These are phyloP conservation scores for Acanthosepion lycidas DNA, from an alignment of 2,888 invertebrate genomes.

Conservation along the genomic window DNA sequence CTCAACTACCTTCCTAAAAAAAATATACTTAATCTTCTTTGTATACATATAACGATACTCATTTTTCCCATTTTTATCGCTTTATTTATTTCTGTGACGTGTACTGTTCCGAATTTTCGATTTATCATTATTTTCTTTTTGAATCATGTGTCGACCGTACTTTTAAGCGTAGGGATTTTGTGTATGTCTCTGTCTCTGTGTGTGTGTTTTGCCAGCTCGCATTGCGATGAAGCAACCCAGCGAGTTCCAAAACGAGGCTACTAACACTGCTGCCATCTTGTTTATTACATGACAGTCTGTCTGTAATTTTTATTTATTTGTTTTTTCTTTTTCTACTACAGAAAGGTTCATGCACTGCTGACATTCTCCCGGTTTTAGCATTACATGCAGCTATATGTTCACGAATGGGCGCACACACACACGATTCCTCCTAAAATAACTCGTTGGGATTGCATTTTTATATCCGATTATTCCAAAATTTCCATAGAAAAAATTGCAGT, in stretches of 20 bases:
- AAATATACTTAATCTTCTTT: not conserved
- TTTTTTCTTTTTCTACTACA: not conserved
- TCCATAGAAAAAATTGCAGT: not conserved
- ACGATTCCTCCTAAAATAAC: not conserved
- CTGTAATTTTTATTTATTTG: not conserved
- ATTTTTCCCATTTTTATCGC: not conserved
- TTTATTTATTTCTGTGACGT: not conserved
- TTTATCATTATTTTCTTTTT: not conserved
- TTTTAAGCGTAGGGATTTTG: not conserved
- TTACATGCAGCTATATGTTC: not conserved
- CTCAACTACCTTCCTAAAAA: no score
- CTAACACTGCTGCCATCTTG: not conserved
- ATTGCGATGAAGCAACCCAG: not conserved
- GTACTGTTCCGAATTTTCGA: not conserved
- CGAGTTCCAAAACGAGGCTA: not conserved
- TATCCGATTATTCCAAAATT: not conserved
- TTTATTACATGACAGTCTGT: not conserved
- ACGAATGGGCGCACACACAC: not conserved
- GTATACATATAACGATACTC: not conserved
- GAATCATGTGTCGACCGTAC: not conserved
- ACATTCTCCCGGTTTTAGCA: not conserved
- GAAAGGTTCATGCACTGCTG: not conserved
- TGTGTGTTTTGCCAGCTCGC: not conserved
- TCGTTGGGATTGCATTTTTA: not conserved
- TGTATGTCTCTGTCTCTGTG: not conserved